Evolutionary conservation across 2,888 invertebrate species (phyloP).

Genomic region (Diachrysia chrysitis): DNA sequence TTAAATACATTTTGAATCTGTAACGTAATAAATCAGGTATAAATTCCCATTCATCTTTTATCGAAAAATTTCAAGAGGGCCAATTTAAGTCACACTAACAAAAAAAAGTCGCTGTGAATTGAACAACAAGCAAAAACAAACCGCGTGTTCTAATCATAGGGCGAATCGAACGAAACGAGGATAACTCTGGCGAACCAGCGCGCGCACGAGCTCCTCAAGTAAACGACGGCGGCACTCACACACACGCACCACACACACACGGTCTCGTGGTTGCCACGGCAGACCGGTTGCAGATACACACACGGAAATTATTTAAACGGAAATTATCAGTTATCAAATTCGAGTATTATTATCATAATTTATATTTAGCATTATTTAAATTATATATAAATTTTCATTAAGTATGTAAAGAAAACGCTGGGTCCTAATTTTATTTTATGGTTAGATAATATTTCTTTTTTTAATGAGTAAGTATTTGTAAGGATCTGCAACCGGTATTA

Average conservation of each 20-base stretch:
- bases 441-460: neutral
- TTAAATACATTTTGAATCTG: neutral
- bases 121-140: constrained; percentile 73
- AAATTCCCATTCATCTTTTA: constrained; percentile 32
- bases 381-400: neutral
- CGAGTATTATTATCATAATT: neutral
- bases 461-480: constrained; percentile 18
- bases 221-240: constrained; percentile 86
- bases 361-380: neutral
- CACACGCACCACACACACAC: constrained; percentile 66
- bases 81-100: constrained; percentile 32
- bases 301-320: constrained; percentile 15
- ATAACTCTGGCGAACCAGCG: constrained; percentile 99
- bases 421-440: constrained; percentile 5
- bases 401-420: neutral
- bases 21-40: neutral
- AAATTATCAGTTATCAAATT: constrained; percentile 20
- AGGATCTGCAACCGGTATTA: constrained; percentile 63
- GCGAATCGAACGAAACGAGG: constrained; percentile 97
- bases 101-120: constrained; percentile 75
- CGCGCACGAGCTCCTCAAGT: constrained; percentile 98
- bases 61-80: constrained; percentile 27
- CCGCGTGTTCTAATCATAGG: constrained; percentile 86
- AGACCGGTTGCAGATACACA: constrained; percentile 63
- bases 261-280: constrained; percentile 79